phyloP scores from a whole-genome alignment of 2,797 vertebrate genomes.

The Apogon hyalosoma region DNA sequence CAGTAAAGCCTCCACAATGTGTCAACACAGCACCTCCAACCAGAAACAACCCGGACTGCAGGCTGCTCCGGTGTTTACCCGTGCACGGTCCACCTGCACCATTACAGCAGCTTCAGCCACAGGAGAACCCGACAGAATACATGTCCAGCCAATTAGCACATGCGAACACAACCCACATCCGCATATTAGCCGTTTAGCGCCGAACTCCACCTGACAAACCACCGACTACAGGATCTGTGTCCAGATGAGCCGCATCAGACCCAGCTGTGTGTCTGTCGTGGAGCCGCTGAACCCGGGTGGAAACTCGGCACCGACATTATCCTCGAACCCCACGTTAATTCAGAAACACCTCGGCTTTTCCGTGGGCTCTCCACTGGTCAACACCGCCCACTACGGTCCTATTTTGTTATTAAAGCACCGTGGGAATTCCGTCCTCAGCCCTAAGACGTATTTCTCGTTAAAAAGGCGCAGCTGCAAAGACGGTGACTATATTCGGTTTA shows the following conservation, averaged over 20 bases:
- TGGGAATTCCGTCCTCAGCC: slow-evolving; percentile 18
- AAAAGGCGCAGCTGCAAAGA: accelerated
- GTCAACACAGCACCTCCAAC: slow-evolving; percentile 11
- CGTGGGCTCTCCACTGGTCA: background rate
- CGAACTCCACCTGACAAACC: background rate
- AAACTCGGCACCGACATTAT: accelerated
- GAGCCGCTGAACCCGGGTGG: accelerated
- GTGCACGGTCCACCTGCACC: too few species aligned
- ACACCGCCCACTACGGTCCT: slow-evolving; percentile 54
- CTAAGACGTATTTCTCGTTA: accelerated
- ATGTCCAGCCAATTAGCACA: background rate
- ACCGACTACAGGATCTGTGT: accelerated
- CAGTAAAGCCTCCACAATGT: background rate
- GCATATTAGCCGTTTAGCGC: background rate
- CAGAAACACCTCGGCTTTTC: background rate
- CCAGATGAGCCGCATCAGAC: accelerated
- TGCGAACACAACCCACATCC: background rate
- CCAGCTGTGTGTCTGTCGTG: accelerated
- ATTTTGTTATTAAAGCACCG: slow-evolving; percentile 29
- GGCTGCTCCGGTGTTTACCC: background rate
- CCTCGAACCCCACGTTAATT: accelerated
- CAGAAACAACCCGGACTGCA: background rate
- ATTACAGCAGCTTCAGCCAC: background rate
- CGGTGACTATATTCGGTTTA: accelerated
- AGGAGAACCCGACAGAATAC: background rate